Base-by-base conservation (phyloP, 2,888 invertebrate genomes). In the Antitype chi region DNA sequence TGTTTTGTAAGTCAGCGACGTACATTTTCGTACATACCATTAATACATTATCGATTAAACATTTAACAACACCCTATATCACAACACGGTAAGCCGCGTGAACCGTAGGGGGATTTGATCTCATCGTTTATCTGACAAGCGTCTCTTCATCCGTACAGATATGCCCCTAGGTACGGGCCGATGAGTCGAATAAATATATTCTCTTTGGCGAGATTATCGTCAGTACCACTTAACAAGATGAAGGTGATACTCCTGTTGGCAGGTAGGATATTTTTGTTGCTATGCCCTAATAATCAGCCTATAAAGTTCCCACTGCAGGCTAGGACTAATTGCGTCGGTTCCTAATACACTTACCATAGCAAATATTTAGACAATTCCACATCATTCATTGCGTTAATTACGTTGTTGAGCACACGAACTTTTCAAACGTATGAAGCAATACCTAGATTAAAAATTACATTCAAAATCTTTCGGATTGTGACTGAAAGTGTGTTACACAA, bases 221-320 rank as follows among this genome's bases (percentile, higher is more conserved):
- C 86, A 89, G 89, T 90, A 75, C 78, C 80, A 76, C 67, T 70
- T 66, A 70, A 68, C 87, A 86, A 85, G 80, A 95, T 96, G 95
- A 93, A 91, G 93, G 90, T 93, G 91, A 82, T 95, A 64, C 78
- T 95, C 70, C 79, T 95, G 47, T 84, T 95, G 57, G 92, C 95
- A 90, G 95, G 96, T 96, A 87, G 80, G 90, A 70, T 68, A 25
- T 28, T 57, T 38, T 67, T 72, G 63, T 82, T 76, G 23, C 63
- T 71, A 55, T 23, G 38, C 28, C n/a, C 15, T 28, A 49, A 28
- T 8, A 28, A 49, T 49, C 66, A 49, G 8, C 25, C 20, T 47
- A 25, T 25, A 28, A 8, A 13, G 4, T 28, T 0, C 2, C 5
- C 4, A 49, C 2, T 66, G 25, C 20, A 47, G 20, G 13, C 66